Evolutionary conservation across 2,113 vertebrate species (phyloP), one percentile per base, ranked within the genome.

Genomic region (Anas platyrhynchos): DNA sequence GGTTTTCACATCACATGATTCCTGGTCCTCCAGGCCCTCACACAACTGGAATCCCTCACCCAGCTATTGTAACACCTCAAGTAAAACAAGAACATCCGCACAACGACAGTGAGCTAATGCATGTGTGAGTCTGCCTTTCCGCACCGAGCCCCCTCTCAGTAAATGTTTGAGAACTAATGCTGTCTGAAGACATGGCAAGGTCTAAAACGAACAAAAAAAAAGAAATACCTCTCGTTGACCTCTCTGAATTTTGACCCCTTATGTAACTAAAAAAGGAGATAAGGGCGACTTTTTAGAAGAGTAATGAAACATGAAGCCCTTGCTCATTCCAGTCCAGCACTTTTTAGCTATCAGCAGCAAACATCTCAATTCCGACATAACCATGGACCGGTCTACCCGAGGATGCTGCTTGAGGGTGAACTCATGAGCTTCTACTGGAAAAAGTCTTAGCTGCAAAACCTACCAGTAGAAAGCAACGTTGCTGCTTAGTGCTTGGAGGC

Each of bases 1-100:
- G 99, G 99, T 99, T 99, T 97, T 99, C 99, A 17, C 99, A 99
- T 98, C 99, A 99, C 96, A 99, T 99, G 99, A 99, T 99, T 91
- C 99, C 99, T 72, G 99, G 99, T 90, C 99, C 99, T 96, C 99
- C 98, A 17, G 99, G 99, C 80, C 99, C 99, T 88, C 99, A 99
- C 88, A 98, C 99, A 97, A 99, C 99, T 95, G 99, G 99, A 98
- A 99, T 99, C 97, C 99, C 99, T 97, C 99, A 99, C 91, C 99
- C 99, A 44, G 99, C 99, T 92, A 99, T 99, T 87, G 99, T 99
- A 97, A 99, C 99, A 84, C 99, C 99, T 97, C 99, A 99, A 98
- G 99, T 99, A 97, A 99, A 99, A 96, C 99, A 99, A 80, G 99
- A 99, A 91, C 99, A 99, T 56, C 98, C 98, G 52, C 99, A 99